Evolutionary conservation across 53 echinoderm and acorn worm genomes (phyloP).

Genomic region (Echinometra lucunter): DNA sequence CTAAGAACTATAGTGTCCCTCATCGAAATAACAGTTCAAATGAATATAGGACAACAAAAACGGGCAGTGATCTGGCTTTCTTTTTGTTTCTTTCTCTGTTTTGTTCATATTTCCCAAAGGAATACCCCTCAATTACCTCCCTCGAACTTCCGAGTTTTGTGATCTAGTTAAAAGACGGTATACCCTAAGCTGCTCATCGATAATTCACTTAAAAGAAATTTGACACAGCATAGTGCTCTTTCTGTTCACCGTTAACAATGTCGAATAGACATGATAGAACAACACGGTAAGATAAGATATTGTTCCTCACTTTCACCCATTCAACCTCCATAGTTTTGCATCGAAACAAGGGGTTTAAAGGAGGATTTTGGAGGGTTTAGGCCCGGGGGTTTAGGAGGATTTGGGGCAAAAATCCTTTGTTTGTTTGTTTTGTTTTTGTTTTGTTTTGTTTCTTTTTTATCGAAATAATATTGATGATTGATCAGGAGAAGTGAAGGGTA

Average conservation of each 20-base stretch:
- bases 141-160: neutral
- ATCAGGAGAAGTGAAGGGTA: neutral
- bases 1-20: too few species aligned
- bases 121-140: neutral
- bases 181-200: neutral
- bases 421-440: too few species aligned
- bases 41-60: neutral
- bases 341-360: neutral
- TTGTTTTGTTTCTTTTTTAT: too few species aligned
- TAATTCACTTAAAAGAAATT: neutral
- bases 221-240: neutral
- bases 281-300: slow-evolving; percentile 17
- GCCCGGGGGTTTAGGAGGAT: neutral
- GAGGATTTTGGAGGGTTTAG: too few species aligned
- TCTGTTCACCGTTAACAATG: neutral
- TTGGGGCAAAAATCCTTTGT: neutral
- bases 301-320: slow-evolving; percentile 18
- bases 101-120: neutral
- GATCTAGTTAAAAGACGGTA: neutral
- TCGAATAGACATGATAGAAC: neutral
- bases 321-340: neutral
- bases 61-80: too few species aligned
- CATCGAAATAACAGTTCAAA: neutral
- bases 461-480: neutral
- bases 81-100: neutral